Conservation (phyloP, 2,888 invertebrate genomes). For the Cataglyphis altisquamis region DNA sequence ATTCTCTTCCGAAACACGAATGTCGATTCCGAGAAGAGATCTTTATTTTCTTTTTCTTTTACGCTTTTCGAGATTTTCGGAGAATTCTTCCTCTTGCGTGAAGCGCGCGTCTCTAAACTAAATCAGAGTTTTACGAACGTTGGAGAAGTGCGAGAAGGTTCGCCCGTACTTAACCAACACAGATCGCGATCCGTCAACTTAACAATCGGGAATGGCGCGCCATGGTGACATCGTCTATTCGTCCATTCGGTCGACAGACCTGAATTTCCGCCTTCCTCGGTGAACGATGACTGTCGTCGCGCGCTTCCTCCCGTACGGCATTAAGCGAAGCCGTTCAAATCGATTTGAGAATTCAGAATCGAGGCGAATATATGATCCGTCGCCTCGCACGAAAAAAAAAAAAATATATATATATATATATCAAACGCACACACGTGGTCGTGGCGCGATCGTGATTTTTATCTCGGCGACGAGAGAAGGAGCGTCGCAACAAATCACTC, state of each 20-base stretch:
- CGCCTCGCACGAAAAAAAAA: neutral
- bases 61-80: too few species aligned
- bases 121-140: neutral
- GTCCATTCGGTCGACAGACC: conserved; percentile 41
- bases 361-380: neutral
- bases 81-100: neutral
- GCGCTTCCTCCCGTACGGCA: conserved; percentile 11
- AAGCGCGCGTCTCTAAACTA: neutral
- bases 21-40: too few species aligned
- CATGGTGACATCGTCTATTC: conserved; percentile 70
- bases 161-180: conserved; percentile 62
- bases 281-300: conserved; percentile 28
- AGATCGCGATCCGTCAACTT: conserved; percentile 64
- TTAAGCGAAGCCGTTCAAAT: conserved; percentile 18
- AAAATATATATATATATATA: neutral
- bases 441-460: conserved; percentile 61
- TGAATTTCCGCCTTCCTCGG: conserved; percentile 34
- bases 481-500: neutral
- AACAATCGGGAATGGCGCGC: conserved; percentile 70
- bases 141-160: conserved; percentile 41
- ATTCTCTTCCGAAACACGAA: neutral
- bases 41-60: neutral
- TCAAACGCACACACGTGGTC: conserved; percentile 64
- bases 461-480: neutral
- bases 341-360: neutral